Conservation (phyloP, 2,888 invertebrate species). For the Parnassius orleans region DNA sequence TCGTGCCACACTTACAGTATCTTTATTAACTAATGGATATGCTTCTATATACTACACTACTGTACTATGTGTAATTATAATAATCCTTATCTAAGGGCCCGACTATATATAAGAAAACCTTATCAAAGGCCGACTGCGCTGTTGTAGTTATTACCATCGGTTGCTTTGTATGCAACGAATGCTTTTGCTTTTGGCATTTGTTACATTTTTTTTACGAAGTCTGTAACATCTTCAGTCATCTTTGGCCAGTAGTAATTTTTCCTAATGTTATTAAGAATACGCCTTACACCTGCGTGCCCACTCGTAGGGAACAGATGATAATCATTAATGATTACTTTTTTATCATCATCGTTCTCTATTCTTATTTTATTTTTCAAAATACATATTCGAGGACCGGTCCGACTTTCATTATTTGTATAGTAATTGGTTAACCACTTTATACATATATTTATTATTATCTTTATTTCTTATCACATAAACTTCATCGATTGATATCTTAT, state of each 20-base stretch:
- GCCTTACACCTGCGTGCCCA: conserved; percentile 28
- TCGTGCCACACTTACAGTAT: not conserved
- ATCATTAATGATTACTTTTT: conserved; percentile 12
- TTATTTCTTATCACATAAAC: conserved; percentile 1
- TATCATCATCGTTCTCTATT: conserved; percentile 9
- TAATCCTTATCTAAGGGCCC: conserved; percentile 24
- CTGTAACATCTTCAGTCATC: conserved; percentile 18
- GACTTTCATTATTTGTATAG: not conserved
- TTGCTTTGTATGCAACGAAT: conserved; percentile 18
- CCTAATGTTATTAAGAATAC: conserved; percentile 26
- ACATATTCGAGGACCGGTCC: conserved; percentile 8
- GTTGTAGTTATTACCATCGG: conserved; percentile 26
- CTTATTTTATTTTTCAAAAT: conserved; percentile 7
- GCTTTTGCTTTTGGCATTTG: conserved; percentile 13
- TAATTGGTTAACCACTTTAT: conserved; percentile 1
- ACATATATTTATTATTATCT: not conserved
- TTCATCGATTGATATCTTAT: conserved; percentile 15
- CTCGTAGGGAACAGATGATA: conserved; percentile 27
- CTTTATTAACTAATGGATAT: not conserved
- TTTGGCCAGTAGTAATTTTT: conserved; percentile 25
- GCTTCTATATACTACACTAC: conserved; percentile 23
- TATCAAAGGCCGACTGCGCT: conserved; percentile 25
- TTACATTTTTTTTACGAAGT: conserved; percentile 23
- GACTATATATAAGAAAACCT: conserved; percentile 27
- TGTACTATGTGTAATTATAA: not conserved